Conservation (phyloP, 2,888 invertebrate genomes). For the Lapara coniferarum region DNA sequence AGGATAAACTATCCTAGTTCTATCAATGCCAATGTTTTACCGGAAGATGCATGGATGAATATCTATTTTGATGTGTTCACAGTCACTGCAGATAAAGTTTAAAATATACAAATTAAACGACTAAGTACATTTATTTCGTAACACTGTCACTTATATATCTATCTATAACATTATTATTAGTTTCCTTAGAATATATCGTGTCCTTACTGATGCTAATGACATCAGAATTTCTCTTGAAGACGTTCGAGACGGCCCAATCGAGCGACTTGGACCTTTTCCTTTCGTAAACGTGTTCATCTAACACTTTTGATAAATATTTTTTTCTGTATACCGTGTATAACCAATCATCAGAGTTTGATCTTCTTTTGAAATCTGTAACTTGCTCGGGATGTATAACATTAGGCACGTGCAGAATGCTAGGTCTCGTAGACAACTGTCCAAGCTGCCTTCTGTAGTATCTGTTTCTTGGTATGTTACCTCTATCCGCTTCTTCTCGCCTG, state of each 20-base stretch:
- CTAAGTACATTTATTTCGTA: neutral
- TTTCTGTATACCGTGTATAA: constrained; percentile 58
- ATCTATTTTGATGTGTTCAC: neutral
- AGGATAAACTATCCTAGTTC: neutral
- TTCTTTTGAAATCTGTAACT: constrained; percentile 44
- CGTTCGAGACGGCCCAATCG: constrained; percentile 48
- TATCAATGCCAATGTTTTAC: neutral
- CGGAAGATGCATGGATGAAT: neutral
- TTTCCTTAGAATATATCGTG: constrained; percentile 11
- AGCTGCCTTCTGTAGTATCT: constrained; percentile 55
- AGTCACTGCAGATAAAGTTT: neutral
- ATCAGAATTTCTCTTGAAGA: constrained; percentile 4
- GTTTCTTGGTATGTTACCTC: constrained; percentile 39
- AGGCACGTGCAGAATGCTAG: constrained; percentile 47
- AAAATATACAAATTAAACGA: neutral
- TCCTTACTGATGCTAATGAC: constrained; percentile 4
- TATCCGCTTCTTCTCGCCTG: constrained; percentile 56
- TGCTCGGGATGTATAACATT: constrained; percentile 31
- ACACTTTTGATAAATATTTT: constrained; percentile 43
- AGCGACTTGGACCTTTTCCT: constrained; percentile 59
- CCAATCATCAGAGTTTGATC: constrained; percentile 71
- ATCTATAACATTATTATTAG: constrained; percentile 25
- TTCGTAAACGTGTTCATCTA: constrained; percentile 33
- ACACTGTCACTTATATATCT: constrained; percentile 9
- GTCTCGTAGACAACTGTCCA: constrained; percentile 59